These are phyloP conservation scores for Salticus scenicus DNA, from an alignment of 2,888 invertebrate genomes.

Conservation along the genomic window DNA sequence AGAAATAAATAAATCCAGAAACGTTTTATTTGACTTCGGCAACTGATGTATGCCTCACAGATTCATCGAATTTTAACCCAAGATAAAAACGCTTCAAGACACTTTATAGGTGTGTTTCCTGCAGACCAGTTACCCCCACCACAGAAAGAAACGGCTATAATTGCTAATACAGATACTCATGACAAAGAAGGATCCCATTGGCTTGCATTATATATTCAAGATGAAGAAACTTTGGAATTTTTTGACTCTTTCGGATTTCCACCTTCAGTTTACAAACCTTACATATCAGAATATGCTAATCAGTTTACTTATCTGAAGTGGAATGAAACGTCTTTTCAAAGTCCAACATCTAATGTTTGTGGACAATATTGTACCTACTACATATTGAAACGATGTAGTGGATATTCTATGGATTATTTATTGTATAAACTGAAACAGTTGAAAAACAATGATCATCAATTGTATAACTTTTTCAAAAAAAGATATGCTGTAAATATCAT, in stretches of 20 bases:
- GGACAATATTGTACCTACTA: conserved; percentile 31
- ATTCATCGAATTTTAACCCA: conserved; percentile 18
- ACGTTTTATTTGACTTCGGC: conserved; percentile 12
- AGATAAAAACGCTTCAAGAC: neutral
- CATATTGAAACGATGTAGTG: conserved; percentile 13
- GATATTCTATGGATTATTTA: neutral
- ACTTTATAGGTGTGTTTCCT: conserved; percentile 26
- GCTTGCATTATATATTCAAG: too few relatives aligned
- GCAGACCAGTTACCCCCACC: conserved; percentile 2
- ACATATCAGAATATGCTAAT: too few relatives aligned
- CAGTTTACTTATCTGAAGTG: too few relatives aligned
- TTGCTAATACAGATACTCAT: conserved; percentile 36
- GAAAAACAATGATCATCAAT: neutral
- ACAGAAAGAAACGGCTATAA: neutral
- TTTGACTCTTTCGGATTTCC: conserved; percentile 47
- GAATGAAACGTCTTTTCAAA: neutral
- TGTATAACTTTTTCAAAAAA: too few relatives aligned
- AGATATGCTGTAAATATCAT: too few relatives aligned
- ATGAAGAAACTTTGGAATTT: too few relatives aligned
- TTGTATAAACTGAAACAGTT: neutral
- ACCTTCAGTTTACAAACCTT: too few relatives aligned
- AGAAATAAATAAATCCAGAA: conserved; percentile 10
- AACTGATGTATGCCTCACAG: conserved; percentile 41
- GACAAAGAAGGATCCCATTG: conserved; percentile 37
- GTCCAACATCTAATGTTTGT: conserved; percentile 32